These are phyloP conservation scores for Macropus fuliginosus DNA, from an alignment of 2,797 vertebrate genomes.

Conservation along the genomic window DNA sequence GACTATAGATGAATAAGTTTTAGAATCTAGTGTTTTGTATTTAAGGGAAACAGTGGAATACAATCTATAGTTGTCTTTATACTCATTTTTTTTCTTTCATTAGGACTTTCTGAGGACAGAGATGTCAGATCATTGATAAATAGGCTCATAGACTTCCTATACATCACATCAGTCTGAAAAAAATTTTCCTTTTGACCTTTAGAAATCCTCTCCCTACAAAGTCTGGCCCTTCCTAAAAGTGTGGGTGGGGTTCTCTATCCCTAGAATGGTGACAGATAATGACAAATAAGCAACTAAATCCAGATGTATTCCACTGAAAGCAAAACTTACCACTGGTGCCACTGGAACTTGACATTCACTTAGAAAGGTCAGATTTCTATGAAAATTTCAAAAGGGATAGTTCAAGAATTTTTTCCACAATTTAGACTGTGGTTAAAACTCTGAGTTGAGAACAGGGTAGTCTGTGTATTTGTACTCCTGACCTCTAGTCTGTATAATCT, in stretches of 20 bases:
- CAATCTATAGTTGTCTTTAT: not conserved
- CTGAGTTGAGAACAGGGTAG: fast-evolving
- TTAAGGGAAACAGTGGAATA: not conserved
- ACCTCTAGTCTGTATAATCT: not conserved
- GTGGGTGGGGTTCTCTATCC: not conserved
- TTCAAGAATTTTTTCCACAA: fast-evolving
- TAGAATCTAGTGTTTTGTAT: not conserved
- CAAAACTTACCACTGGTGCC: not conserved
- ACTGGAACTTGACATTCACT: not conserved
- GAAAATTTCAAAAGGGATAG: not conserved
- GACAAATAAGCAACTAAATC: not conserved
- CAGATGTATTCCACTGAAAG: not conserved
- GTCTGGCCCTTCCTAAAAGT: not conserved
- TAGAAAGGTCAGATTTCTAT: not conserved
- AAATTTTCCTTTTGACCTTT: not conserved
- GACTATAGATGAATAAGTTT: not conserved
- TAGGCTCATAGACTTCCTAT: not conserved
- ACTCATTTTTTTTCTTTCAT: not conserved
- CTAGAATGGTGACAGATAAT: slow-evolving; percentile 8
- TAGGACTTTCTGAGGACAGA: slow-evolving; percentile 27
- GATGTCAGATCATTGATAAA: not conserved
- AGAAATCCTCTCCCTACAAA: not conserved
- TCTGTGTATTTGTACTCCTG: not conserved
- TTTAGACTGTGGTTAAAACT: not conserved
- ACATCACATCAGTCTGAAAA: not conserved